Base-by-base conservation (phyloP, 2,888 invertebrate genomes). In the Eubasilissa splendida region DNA sequence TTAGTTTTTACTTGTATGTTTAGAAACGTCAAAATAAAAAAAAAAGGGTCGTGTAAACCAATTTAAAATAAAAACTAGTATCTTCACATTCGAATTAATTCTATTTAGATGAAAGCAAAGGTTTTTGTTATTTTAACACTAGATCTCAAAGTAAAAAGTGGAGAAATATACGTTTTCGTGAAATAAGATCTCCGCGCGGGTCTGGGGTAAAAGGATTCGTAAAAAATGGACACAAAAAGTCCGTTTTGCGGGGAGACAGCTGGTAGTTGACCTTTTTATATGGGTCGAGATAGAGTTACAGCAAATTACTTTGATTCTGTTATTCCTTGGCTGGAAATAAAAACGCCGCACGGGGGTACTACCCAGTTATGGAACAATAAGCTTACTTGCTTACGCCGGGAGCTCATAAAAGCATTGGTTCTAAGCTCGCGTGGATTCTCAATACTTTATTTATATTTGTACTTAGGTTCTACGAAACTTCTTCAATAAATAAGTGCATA, bases 151-250 rank as follows among this genome's bases (percentile, higher is more conserved):
- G 66, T 76, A 80, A 83, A 82, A 82, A 82, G 59, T 70, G 52
- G 42, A 42, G 71, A 56, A 73, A 68, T 54, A 76, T 77, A 80
- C 81, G 74, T 81, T 77, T 75, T 77, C 80, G 54, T 75, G 77
- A 83, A 80, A 83, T 78, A 79, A 82, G 82, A 83, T 83, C 79
- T 79, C 56, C n/a, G 76, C 59, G 73, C 56, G 59, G 65, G 76
- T 59, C 54, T 65, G n/a, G 66, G 78, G 59, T 83, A 80, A 83
- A 82, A 80, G 82, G 80, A 78, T 83, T 76, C 76, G 68, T 77
- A 83, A 81, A 83, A 83, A 83, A 81, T 74, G 66, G 63, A 77
- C 52, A 11, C 42, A 70, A 79, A 65, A 79, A 66, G 58, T 22
- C 42, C 22, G 68, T 52, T 79, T 65, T 73, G 50, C 65, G 14